phyloP scores from a whole-genome alignment of 2,797 vertebrate genomes.

The Thunnus albacares region DNA sequence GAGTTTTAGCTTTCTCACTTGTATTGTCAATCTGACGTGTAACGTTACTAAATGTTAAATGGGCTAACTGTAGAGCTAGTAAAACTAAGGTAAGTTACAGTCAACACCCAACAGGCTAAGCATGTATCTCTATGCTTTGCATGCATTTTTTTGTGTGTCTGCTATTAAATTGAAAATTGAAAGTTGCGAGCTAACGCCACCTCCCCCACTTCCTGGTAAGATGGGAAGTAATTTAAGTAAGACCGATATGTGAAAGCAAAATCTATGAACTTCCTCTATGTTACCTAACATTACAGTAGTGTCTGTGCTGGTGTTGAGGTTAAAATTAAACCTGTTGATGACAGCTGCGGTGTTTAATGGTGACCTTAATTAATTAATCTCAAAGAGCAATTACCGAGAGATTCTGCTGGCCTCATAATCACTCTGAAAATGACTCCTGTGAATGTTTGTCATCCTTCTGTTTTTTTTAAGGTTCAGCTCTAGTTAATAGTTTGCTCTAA shows the following conservation, averaged over 20 bases:
- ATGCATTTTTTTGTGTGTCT: background rate
- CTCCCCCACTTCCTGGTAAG: constrained; percentile 62
- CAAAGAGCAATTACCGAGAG: constrained; percentile 28
- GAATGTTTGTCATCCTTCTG: constrained; percentile 5
- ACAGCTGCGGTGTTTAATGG: constrained; percentile 71
- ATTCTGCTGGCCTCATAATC: constrained; percentile 2
- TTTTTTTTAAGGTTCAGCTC: background rate
- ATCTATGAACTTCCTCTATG: constrained; percentile 54
- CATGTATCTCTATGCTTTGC: background rate
- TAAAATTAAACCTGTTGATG: constrained; percentile 52
- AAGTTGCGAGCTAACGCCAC: background rate
- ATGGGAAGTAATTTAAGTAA: constrained; percentile 9
- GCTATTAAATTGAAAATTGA: background rate
- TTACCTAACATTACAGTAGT: background rate
- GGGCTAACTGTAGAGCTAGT: constrained; percentile 41
- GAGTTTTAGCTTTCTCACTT: background rate
- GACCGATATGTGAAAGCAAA: constrained; percentile 21
- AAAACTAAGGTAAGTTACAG: background rate
- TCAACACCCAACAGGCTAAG: background rate
- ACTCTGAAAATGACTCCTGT: background rate
- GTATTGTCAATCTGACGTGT: background rate
- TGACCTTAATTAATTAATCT: constrained; percentile 67
- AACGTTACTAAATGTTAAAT: background rate
- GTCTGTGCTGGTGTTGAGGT: background rate
- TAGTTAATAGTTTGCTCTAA: background rate